These are phyloP conservation scores for Gymnorhina tibicen DNA, from an alignment of 2,113 vertebrate genomes.

Conservation along the genomic window DNA sequence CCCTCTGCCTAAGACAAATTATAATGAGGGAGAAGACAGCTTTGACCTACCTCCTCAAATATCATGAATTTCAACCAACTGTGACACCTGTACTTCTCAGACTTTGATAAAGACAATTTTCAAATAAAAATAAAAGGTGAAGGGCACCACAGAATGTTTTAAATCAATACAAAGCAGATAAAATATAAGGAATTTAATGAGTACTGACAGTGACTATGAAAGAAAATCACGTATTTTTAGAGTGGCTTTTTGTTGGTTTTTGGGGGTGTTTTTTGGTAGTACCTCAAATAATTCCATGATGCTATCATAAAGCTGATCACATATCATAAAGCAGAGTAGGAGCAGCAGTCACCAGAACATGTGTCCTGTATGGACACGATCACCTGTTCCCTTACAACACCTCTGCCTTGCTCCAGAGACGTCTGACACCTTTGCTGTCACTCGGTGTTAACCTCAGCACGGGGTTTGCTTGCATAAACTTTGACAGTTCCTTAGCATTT, in stretches of 20 bases:
- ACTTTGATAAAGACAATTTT: not conserved
- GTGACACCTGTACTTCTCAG: not conserved
- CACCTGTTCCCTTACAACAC: not conserved
- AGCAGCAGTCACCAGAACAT: not conserved
- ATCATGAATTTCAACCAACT: not conserved
- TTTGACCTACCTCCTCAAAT: not conserved
- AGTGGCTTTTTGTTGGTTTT: not conserved
- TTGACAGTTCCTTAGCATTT: not conserved
- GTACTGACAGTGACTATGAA: not conserved
- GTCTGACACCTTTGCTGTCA: not conserved
- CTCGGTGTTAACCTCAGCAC: not conserved
- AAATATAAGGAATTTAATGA: not conserved
- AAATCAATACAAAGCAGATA: not conserved
- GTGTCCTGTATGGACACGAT: not conserved
- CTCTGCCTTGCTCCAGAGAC: not conserved
- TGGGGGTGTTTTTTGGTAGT: not conserved
- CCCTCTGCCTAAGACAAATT: not conserved
- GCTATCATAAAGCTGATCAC: not conserved
- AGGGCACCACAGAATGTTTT: not conserved
- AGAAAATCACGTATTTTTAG: not conserved
- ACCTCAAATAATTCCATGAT: not conserved
- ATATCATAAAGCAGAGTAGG: not conserved
- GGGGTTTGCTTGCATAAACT: not conserved
- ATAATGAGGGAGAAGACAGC: not conserved
- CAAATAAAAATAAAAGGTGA: not conserved